Evolutionary conservation across 1,140 invertebrate genomes (phyloP), one percentile per base, ranked within the genome.

Genomic region (Drosophila baimaii): DNA sequence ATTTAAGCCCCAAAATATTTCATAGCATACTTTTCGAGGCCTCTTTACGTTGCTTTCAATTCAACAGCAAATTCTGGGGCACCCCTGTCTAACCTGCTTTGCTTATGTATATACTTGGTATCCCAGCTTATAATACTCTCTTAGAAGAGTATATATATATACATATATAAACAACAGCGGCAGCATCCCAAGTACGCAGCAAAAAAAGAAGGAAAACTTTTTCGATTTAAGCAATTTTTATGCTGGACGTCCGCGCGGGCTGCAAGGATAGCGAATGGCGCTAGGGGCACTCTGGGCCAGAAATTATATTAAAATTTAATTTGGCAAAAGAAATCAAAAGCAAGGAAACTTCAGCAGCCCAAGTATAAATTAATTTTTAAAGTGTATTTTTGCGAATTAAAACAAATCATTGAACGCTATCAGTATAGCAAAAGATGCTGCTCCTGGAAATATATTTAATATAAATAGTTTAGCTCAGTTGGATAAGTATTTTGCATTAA

Each of bases 211-310:
- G 55, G 15, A 70, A 80, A 89, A 89, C 69, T 89, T 89, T 89
- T 89, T 89, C 84, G 81, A 89, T 89, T 89, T 89, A 81, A 88
- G 80, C 77, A 74, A 81, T 89, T 88, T 84, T 83, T 77, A 57
- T 65, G 49, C 71, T 47, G 23, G 17, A 31, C 31, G 12, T 37
- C 44, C 35, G 21, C 29, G 12, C 35, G 39, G 15, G 23, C 19
- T n/a, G n/a, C n/a, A n/a, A 13, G 33, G 71, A 46, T 66, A 65
- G 25, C 46, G n/a, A 23, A 15, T 31, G 13, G 21, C 25, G n/a
- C 17, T 9, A 41, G 33, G 61, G 62, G 4, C 29, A 66, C 27
- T n/a, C 37, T n/a, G 10, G n/a, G 9, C 44, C 44, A 39, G 29
- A 23, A 44, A 37, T 47, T 63, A 25, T 23, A 39, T 57, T 57